Evolutionary conservation across 2,797 vertebrate species (phyloP).

Genomic region (Parauchenoglanis ngamensis): DNA sequence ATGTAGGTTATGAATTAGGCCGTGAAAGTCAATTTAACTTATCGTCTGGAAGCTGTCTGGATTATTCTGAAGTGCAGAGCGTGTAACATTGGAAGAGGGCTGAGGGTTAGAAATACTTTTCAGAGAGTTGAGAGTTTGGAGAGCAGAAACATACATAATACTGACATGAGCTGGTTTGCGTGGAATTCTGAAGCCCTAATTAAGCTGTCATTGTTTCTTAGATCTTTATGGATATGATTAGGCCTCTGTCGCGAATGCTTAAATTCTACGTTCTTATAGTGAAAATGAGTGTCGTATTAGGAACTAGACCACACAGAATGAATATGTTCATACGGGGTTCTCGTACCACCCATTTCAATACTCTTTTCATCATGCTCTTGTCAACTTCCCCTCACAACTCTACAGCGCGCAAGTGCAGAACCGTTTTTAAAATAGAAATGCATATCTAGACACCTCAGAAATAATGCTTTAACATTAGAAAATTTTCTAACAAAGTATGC

Average conservation of each 20-base stretch:
- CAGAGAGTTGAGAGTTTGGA: background rate
- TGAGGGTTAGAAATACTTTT: background rate
- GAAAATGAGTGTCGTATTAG: background rate
- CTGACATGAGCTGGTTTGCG: background rate
- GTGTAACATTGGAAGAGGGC: background rate
- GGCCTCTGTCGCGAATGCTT: background rate
- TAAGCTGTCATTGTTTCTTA: background rate
- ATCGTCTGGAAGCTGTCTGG: conserved; percentile 15
- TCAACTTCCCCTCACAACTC: background rate
- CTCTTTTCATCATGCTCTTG: background rate
- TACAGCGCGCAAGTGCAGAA: background rate
- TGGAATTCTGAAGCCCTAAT: background rate
- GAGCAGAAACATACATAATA: background rate
- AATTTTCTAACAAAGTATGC: background rate
- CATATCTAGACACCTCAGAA: background rate
- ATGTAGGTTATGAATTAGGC: conserved; percentile 47
- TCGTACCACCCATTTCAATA: background rate
- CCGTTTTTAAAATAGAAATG: too few species aligned
- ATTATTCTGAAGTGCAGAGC: conserved; percentile 14
- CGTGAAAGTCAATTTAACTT: conserved; percentile 54
- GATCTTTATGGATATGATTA: background rate
- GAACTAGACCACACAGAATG: background rate
- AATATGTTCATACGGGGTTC: background rate
- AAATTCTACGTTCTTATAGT: background rate
- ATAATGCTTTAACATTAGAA: too few species aligned